Conservation (phyloP, 1,140 invertebrate genomes). For the Drosophila murphyi region DNA sequence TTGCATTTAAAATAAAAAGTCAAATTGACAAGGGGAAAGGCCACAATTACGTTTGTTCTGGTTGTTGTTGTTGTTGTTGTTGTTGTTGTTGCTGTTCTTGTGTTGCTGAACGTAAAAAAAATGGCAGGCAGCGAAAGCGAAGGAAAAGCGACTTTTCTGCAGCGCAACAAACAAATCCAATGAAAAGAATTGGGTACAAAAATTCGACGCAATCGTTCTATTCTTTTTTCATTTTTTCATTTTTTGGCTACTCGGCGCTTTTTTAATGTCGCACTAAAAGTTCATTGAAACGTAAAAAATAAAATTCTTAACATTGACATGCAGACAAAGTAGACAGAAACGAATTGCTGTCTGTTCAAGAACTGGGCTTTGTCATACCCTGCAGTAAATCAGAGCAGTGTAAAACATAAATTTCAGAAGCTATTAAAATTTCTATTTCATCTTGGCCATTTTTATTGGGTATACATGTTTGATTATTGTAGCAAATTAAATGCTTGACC, state of each 20-base stretch:
- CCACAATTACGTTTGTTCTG: conserved; percentile 58
- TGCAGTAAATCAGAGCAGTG: background rate
- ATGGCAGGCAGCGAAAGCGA: conserved; percentile 6
- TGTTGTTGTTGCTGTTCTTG: background rate
- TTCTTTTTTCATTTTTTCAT: background rate
- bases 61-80: background rate
- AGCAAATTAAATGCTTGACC: no score
- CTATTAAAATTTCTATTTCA: no score
- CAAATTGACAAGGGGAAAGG: conserved; percentile 60
- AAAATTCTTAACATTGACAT: conserved; percentile 51
- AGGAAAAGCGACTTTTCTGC: conserved; percentile 30
- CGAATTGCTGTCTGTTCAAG: background rate
- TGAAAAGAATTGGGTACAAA: conserved; percentile 9
- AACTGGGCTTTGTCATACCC: background rate
- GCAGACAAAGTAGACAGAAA: conserved; percentile 27
- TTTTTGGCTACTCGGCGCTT: conserved; percentile 30
- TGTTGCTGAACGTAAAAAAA: conserved; percentile 20
- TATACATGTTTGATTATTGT: no score
- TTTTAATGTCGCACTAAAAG: conserved; percentile 65
- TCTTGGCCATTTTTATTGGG: no score
- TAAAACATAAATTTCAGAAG: background rate
- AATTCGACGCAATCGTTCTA: conserved; percentile 23
- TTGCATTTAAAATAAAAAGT: conserved; percentile 70
- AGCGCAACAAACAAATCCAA: conserved; percentile 1
- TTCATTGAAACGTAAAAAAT: conserved; percentile 65